Evolutionary conservation across 2,888 invertebrate genomes (phyloP).

Genomic region (Tetragonisca angustula): DNA sequence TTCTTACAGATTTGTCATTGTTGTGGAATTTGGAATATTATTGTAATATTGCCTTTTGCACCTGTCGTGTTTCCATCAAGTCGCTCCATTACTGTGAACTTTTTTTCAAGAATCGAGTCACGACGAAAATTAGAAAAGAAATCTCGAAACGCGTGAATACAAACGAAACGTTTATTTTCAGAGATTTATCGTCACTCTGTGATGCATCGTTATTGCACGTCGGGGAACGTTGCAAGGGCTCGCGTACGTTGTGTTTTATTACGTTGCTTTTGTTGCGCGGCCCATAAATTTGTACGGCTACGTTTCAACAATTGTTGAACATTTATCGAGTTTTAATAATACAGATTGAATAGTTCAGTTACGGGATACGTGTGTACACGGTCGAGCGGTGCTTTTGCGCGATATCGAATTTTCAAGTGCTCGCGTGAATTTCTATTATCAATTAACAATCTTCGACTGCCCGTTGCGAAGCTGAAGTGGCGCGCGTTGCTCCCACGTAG

Average conservation of each 20-base stretch:
- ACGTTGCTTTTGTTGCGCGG: too few relatives aligned
- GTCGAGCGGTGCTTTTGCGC: not conserved
- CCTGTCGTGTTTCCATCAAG: too few relatives aligned
- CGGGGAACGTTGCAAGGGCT: not conserved
- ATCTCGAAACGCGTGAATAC: not conserved
- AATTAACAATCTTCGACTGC: not conserved
- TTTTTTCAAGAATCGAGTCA: too few relatives aligned
- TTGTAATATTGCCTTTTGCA: too few relatives aligned
- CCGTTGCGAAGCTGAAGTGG: not conserved
- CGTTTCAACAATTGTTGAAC: not conserved
- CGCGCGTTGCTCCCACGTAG: not conserved
- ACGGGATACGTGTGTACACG: not conserved
- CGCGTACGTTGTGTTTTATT: not conserved
- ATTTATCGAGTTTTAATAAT: conserved; percentile 1
- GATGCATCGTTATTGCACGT: not conserved
- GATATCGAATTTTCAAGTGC: not conserved
- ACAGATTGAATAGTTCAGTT: not conserved
- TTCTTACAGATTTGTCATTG: too few relatives aligned
- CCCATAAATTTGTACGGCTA: not conserved
- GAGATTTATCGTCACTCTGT: not conserved
- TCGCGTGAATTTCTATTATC: not conserved
- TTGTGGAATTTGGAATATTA: too few relatives aligned
- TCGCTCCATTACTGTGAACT: too few relatives aligned
- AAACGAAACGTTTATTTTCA: not conserved
- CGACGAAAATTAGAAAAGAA: too few relatives aligned